phyloP scores from a whole-genome alignment of 2,797 vertebrate species.

The Salmo trutta region DNA sequence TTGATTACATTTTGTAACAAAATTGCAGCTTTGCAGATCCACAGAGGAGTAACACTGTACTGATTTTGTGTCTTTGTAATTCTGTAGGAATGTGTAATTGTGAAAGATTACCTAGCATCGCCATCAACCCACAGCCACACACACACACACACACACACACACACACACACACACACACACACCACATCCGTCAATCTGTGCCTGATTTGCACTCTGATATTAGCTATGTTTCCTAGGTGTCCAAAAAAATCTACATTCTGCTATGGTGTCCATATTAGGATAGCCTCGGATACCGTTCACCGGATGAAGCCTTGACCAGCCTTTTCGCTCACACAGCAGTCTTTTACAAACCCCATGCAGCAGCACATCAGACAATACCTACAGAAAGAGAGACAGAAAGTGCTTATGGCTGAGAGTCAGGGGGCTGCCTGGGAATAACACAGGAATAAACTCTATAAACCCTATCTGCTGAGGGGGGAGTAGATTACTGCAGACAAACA shows the following conservation, averaged over 20 bases:
- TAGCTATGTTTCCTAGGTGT: background rate
- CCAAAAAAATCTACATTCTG: background rate
- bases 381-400: no score
- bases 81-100: constrained; percentile 57
- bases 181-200: background rate
- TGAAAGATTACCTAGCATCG: constrained; percentile 39
- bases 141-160: background rate
- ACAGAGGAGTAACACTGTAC: constrained; percentile 6
- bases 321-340: background rate
- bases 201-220: background rate
- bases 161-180: background rate
- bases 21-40: constrained; percentile 51
- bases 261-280: background rate
- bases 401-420: background rate
- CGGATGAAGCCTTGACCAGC: background rate
- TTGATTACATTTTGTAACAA: constrained; percentile 58
- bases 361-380: constrained; percentile 1
- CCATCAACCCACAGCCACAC: constrained; percentile 35
- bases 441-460: constrained; percentile 30
- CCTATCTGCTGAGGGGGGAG: constrained; percentile 19
- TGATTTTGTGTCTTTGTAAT: constrained; percentile 44
- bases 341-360: background rate
- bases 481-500: constrained; percentile 19
- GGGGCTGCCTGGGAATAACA: constrained; percentile 13
- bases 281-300: background rate